Base-by-base conservation (phyloP, 2,797 vertebrate species). In the Menidia menidia region DNA sequence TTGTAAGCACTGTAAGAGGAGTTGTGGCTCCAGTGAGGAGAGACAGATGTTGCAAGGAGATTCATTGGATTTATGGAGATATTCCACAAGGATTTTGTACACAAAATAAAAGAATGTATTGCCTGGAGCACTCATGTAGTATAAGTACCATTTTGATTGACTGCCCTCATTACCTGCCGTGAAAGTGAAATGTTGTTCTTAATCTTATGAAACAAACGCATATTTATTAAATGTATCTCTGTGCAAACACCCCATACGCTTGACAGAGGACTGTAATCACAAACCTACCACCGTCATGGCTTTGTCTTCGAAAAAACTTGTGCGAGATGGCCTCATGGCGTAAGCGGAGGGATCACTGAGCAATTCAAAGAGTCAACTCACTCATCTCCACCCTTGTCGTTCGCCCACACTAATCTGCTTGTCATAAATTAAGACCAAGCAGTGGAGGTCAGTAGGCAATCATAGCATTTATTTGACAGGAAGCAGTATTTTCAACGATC, bases 331-430 rank as follows among this genome's bases (percentile, higher is more conserved):
- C 64, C 57, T 71, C 68, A 65, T 62, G 52, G 62, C 31, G 25
- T 3, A 31, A 60, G 55, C 14, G 14, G 19, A 52, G 9, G 75
- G 51, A 57, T 76, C 66, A 84, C 67, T 50, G 42, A 73, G 35
- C 53, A 75, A 45, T 81, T 89, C 69, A 81, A 56, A 64, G 70
- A 81, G 60, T 82, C 75, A 63, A 71, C 47, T 66, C 64, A 71
- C 63, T 81, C 82, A 73, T 88, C 82, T 69, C 73, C 86, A 81
- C 81, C 88, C 84, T 68, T 71, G 71, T 73, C 30, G 18, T 83
- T 76, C 82, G 85, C 86, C 79, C 35, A 87, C 82, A 69, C 80
- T 77, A 66, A 84, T 85, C 64, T 81, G 8, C 48, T 64, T 59
- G 32, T 35, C 67, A 33, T 57, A 50, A 81, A 72, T 74, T 32